Evolutionary conservation across 2,113 vertebrate genomes (phyloP), one percentile per base, ranked within the genome.

Genomic region (Alethe diademata): DNA sequence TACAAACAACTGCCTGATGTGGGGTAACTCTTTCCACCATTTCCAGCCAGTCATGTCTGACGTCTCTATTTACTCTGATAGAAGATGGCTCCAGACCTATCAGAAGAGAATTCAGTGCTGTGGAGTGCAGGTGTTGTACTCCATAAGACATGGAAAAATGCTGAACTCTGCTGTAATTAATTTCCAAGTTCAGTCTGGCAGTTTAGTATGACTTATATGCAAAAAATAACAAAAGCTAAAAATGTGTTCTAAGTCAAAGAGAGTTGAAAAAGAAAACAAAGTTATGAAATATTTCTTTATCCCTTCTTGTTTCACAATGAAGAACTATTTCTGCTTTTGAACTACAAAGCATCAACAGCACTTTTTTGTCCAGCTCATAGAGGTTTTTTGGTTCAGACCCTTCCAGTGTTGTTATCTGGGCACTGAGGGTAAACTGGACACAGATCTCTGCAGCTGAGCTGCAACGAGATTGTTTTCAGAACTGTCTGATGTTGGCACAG

Each of bases 1-100:
- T 95, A 89, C 69, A 73, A 93, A 96, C 71, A 94, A 64, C 26
- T 67, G 58, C 28, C 67, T 93, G 65, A 92, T 62, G 61, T 23
- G 47, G 15, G 12, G 19, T 71, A 83, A 48, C n/a, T 86, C 62
- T 74, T 91, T 61, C 62, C 65, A 86, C 62, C 2, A 5, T 15
- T 92, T 79, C 60, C 50, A 85, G 70, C 53, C 90, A 92, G 74
- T 36, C 60, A 43, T 9, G 61, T 64, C 86, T 91, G 45, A 29
- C 94, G 60, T 74, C 91, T 88, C 47, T 81, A 64, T 94, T 96
- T 75, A 90, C 40, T 35, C 76, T 74, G 36, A 60, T 42, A 85
- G 64, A 78, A 74, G 86, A 42, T 3, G 53, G 89, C 87, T 93
- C 73, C 86, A 72, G 60, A 71, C n/a, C 24, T 71, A 78, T 38